Evolutionary conservation across 1,140 invertebrate genomes (phyloP).

Genomic region (Anadara kagoshimensis): DNA sequence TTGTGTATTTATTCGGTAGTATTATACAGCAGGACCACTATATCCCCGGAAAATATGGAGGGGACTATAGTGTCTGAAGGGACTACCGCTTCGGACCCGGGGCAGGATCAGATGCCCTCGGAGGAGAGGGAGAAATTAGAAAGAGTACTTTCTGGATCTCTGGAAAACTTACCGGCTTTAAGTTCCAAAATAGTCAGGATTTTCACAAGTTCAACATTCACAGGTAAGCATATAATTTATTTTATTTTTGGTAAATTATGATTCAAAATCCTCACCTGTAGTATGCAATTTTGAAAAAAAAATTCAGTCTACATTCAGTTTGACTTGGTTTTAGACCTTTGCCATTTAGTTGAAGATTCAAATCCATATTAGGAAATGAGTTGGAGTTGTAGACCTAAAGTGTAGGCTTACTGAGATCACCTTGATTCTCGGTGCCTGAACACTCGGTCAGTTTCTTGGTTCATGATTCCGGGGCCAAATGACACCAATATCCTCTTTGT

Average conservation of each 20-base stretch:
- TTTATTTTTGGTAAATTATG: not conserved
- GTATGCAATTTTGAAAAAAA: too few species aligned
- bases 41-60: slow-evolving; percentile 8
- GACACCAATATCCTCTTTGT: too few species aligned
- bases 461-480: too few species aligned
- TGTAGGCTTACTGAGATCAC: too few species aligned
- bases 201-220: slow-evolving; percentile 99
- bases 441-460: too few species aligned
- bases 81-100: slow-evolving; percentile 4
- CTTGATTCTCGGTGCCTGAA: too few species aligned
- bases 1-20: slow-evolving; percentile 8
- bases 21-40: not conserved
- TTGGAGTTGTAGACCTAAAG: too few species aligned
- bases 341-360: not conserved
- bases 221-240: slow-evolving; percentile 80
- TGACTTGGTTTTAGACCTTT: not conserved
- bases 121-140: slow-evolving; percentile 52
- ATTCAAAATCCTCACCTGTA: too few species aligned
- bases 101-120: slow-evolving; percentile 24
- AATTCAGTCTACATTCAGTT: not conserved
- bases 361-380: too few species aligned
- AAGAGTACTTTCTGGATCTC: slow-evolving; percentile 86
- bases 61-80: slow-evolving; percentile 1
- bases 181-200: slow-evolving; percentile 99
- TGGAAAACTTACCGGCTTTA: slow-evolving; percentile 92